A percentile compares a stretch with the other conserved stretches of the same genome.
Conservation (phyloP, 2,113 vertebrate genomes). For the Corythornis vintsioides region DNA sequence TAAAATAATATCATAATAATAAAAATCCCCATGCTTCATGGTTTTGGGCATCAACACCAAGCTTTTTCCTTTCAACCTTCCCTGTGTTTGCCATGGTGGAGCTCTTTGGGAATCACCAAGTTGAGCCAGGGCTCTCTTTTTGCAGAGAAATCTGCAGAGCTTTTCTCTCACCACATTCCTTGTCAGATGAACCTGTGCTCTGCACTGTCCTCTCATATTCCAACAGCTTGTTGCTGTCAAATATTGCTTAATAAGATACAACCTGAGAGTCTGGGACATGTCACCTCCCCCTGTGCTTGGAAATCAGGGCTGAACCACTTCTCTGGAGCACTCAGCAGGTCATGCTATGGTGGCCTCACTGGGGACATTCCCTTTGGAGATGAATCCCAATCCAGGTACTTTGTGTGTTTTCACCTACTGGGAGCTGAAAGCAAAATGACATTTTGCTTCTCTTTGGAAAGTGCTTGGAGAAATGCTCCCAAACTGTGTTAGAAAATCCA, state of each 20-base stretch:
- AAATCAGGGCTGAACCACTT: not conserved
- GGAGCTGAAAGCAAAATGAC: not conserved
- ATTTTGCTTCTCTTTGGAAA: not conserved
- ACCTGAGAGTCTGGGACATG: not conserved
- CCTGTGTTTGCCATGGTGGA: not conserved
- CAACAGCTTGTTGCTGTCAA: not conserved
- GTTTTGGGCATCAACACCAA: not conserved
- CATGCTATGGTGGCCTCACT: not conserved
- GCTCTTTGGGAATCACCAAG: not conserved
- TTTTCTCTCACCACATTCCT: not conserved
- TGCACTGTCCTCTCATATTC: not conserved
- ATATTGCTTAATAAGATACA: not conserved
- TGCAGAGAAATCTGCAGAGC: not conserved
- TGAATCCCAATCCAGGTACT: not conserved
- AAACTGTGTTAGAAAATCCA: not conserved
- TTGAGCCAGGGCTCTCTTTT: not conserved
- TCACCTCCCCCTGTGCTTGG: not conserved
- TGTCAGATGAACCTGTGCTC: not conserved
- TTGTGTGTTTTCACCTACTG: not conserved
- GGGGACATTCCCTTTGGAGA: not conserved
- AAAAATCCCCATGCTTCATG: not conserved
- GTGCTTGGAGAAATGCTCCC: not conserved
- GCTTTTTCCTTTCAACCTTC: not conserved
- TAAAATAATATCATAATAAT: not conserved
- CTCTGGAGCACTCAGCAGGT: not conserved